These are phyloP conservation scores for Mycetomoellerius zeteki DNA, from an alignment of 1,140 invertebrate species.

Conservation along the genomic window DNA sequence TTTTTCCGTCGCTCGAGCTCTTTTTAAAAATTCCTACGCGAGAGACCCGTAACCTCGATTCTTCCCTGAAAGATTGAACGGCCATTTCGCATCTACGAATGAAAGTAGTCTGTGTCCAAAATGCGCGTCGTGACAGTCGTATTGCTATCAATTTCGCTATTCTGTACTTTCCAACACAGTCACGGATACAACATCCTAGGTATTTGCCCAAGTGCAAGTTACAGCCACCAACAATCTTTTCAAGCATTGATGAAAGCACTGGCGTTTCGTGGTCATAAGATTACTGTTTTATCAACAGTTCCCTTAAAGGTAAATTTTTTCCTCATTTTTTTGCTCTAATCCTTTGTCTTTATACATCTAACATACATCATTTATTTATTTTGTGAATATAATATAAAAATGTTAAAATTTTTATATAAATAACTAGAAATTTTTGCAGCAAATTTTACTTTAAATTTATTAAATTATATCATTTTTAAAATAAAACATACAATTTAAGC, in stretches of 20 bases:
- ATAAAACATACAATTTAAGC: background rate
- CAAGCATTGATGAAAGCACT: slow-evolving; percentile 88
- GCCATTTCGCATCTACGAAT: slow-evolving; percentile 46
- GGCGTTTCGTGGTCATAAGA: slow-evolving; percentile 87
- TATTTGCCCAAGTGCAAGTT: slow-evolving; percentile 87
- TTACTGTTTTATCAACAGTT: slow-evolving; percentile 88
- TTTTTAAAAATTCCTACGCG: slow-evolving; percentile 59
- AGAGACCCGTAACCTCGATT: slow-evolving; percentile 62
- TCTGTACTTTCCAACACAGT: slow-evolving; percentile 4
- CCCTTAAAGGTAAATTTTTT: slow-evolving; percentile 82
- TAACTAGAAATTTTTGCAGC: background rate
- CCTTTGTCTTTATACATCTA: background rate
- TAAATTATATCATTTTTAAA: background rate
- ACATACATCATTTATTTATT: background rate
- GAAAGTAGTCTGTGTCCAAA: slow-evolving; percentile 42
- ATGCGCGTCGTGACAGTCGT: slow-evolving; percentile 57
- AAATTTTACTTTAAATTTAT: background rate
- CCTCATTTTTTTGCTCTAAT: background rate
- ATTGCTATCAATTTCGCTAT: slow-evolving; percentile 53
- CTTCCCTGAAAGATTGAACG: slow-evolving; percentile 69
- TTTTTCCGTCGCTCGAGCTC: slow-evolving; percentile 31
- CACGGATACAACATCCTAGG: slow-evolving; percentile 81
- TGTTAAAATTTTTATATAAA: background rate
- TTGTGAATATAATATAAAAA: background rate
- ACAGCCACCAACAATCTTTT: slow-evolving; percentile 89